A percentile compares a stretch with the other conserved stretches of the same genome.
Conservation (phyloP, 1,140 invertebrate species). For the Heterodera schachtii region DNA sequence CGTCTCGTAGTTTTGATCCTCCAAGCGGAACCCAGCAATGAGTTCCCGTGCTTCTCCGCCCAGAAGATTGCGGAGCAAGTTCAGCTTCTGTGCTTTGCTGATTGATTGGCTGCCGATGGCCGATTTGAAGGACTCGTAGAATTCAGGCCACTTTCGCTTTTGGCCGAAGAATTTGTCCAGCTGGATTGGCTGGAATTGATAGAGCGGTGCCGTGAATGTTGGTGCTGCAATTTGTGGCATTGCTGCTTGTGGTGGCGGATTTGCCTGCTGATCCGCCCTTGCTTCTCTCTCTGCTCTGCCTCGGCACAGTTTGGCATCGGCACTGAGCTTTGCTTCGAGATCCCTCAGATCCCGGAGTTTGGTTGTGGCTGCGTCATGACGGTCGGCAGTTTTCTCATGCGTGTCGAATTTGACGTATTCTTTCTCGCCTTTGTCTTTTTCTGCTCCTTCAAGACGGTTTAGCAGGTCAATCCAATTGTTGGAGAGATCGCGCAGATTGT, state of each 20-base stretch:
- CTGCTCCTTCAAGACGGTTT: not conserved
- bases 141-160: not conserved
- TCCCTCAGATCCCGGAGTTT: not conserved
- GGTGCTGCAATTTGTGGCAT: not conserved
- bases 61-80: no score
- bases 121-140: slow-evolving; percentile 8
- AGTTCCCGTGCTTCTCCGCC: no score
- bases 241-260: not conserved
- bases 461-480: not conserved
- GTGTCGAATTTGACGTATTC: not conserved
- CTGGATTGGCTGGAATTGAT: not conserved
- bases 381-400: not conserved
- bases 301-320: not conserved
- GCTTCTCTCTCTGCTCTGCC: not conserved
- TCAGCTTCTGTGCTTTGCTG: no score
- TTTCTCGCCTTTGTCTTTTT: not conserved
- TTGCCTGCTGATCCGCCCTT: not conserved
- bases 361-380: not conserved
- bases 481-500: no score
- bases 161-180: no score
- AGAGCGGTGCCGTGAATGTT: not conserved
- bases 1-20: no score
- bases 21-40: no score
- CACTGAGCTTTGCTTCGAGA: not conserved
- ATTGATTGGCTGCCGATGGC: not conserved